phyloP scores from a whole-genome alignment of 1,140 invertebrate genomes.

The Tribolium madens region DNA sequence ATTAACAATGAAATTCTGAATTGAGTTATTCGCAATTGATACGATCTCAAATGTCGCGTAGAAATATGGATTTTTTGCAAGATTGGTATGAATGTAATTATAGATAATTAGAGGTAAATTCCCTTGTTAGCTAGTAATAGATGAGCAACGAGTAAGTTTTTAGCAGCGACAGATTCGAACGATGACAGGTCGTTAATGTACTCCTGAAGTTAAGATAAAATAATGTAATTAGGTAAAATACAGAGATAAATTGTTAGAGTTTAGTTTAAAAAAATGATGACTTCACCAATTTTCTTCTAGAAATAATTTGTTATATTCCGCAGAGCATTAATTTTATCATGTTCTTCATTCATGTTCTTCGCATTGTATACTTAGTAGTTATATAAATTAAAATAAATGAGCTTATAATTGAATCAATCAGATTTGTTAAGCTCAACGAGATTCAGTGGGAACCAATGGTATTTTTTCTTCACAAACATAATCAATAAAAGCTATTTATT shows the following conservation, averaged over 20 bases:
- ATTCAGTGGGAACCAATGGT: constrained; percentile 20
- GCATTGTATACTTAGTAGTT: constrained; percentile 30
- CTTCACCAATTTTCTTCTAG: constrained; percentile 1
- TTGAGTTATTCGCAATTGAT: background rate
- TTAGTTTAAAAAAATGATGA: constrained; percentile 10
- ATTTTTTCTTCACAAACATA: constrained; percentile 35
- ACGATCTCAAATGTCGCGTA: background rate
- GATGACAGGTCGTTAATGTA: constrained; percentile 13
- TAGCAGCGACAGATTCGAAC: background rate
- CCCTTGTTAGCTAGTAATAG: background rate
- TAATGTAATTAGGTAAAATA: constrained; percentile 16
- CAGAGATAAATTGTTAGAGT: background rate
- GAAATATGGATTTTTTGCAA: background rate
- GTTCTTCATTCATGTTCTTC: constrained; percentile 6
- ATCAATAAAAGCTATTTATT: constrained; percentile 29
- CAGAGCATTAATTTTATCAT: background rate
- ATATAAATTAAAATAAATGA: constrained; percentile 43
- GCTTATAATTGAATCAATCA: constrained; percentile 45
- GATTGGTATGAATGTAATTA: background rate
- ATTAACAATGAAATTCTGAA: background rate
- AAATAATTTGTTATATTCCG: constrained; percentile 24
- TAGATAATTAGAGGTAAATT: background rate
- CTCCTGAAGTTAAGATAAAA: constrained; percentile 9
- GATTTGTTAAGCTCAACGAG: constrained; percentile 32
- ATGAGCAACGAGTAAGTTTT: constrained; percentile 5